Evolutionary conservation across 2,888 invertebrate species (phyloP), one percentile per base, ranked within the genome.

Genomic region (Drosophila neutralis): DNA sequence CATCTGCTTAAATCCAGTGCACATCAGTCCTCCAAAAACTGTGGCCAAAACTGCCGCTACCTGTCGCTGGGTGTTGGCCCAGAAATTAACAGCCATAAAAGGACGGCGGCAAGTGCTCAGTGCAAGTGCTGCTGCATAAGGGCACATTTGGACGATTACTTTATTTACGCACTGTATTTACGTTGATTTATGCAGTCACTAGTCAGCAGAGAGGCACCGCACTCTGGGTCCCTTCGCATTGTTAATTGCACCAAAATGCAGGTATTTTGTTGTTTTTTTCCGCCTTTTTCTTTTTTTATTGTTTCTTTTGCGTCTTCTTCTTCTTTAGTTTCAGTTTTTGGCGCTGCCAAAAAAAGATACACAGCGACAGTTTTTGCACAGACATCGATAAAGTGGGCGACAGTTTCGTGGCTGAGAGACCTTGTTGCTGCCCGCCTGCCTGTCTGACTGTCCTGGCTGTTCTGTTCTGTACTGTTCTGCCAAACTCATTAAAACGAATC

Each of bases 171-270:
- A 90, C 82, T 80, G 73, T 70, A 73, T 48, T 80, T 76, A 83
- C 80, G 69, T 73, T 89, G 90, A 90, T 90, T 89, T 89, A 90
- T 89, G 76, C 88, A 79, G 75, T 80, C 69, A 58, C 60, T 78
- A 60, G 59, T 49, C 58, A 15, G 21, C n/a, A 21, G 18, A 29
- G 29, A 15, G 31, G 73, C 66, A 64, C 59, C 69, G 59, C 51
- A 35, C 52, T 38, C 15, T 4, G 24, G 31, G 42, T 31, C 52
- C 58, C 48, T 60, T 64, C 54, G 77, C 72, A 71, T 70, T 88
- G 86, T 88, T 90, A 90, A 90, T 89, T 90, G 89, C 84, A 76
- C 73, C 80, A 80, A 89, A 90, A 87, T 86, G 83, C 82, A 86
- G 78, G 86, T 86, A 62, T 69, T 56, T 48, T 29, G 21, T 38